These are phyloP conservation scores for Zaprionus nigranus DNA, from an alignment of 1,140 invertebrate genomes.

Conservation along the genomic window DNA sequence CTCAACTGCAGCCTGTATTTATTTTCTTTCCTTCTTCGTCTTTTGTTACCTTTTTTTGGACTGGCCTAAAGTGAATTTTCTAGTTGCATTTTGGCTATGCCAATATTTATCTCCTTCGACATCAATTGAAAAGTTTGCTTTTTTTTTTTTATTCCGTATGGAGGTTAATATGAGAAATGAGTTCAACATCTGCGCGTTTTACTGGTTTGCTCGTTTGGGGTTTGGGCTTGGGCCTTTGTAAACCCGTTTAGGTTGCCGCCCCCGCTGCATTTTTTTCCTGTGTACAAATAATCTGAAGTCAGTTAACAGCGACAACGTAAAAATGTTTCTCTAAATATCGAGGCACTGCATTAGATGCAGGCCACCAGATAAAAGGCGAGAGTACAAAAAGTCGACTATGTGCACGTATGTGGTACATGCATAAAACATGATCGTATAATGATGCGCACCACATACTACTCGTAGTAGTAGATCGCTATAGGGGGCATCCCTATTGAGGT, in stretches of 20 bases:
- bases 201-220: conserved; percentile 23
- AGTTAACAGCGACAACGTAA: conserved; percentile 58
- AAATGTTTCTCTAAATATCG: conserved; percentile 66
- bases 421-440: conserved; percentile 64
- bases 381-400: conserved; percentile 43
- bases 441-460: conserved; percentile 12
- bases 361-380: conserved; percentile 67
- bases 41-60: conserved; percentile 23
- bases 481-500: conserved; percentile 2
- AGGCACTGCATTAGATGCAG: conserved; percentile 69
- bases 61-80: conserved; percentile 30
- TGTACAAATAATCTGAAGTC: conserved; percentile 67
- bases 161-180: conserved; percentile 68
- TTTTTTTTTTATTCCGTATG: conserved; percentile 38
- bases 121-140: conserved; percentile 41
- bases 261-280: conserved; percentile 59
- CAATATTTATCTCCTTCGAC: conserved; percentile 18
- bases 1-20: conserved; percentile 13
- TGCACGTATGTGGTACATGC: conserved; percentile 53
- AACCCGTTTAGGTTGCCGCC: conserved; percentile 75
- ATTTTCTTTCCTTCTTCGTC: background rate
- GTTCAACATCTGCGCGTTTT: conserved; percentile 69
- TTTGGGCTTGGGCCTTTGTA: conserved; percentile 48
- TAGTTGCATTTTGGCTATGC: conserved; percentile 26
- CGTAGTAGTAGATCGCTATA: background rate